Percentiles rank a stretch among this genome's conserved stretches.
Evolutionary conservation across 2,113 vertebrate species (phyloP).

Genomic region (Chaenocephalus aceratus): DNA sequence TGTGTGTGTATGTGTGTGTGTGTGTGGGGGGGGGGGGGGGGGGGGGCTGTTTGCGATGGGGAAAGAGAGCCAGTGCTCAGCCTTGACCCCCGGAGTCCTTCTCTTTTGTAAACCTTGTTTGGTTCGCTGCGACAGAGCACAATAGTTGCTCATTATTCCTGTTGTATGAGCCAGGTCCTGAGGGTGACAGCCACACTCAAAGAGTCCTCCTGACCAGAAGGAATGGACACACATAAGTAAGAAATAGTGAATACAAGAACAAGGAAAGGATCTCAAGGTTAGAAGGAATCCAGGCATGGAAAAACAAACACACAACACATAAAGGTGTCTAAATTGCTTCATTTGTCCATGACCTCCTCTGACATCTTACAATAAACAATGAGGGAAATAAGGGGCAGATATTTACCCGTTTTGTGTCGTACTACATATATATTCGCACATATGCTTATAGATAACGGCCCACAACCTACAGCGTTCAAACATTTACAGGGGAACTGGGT

Average conservation of each 20-base stretch:
- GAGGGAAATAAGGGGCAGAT: neutral
- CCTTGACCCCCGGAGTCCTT: conserved; percentile 66
- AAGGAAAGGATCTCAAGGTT: conserved; percentile 44
- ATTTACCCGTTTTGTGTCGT: neutral
- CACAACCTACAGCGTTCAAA: neutral
- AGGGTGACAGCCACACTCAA: conserved; percentile 58
- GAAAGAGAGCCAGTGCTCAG: conserved; percentile 38
- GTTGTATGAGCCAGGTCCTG: conserved; percentile 54
- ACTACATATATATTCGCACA: neutral
- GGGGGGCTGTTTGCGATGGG: conserved; percentile 22
- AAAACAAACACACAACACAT: conserved; percentile 6
- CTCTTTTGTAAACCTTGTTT: conserved; percentile 64
- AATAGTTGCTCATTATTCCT: conserved; percentile 73
- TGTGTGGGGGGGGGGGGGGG: no score
- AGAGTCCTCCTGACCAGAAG: conserved; percentile 46
- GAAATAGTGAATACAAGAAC: conserved; percentile 9
- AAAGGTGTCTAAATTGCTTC: conserved; percentile 26
- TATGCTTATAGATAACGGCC: neutral
- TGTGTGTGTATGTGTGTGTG: no score
- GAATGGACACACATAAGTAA: conserved; percentile 1
- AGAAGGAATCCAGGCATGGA: conserved; percentile 27
- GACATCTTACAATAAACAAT: conserved; percentile 22
- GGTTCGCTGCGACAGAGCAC: conserved; percentile 52
- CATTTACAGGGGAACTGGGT: no score
- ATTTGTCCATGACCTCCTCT: conserved; percentile 26